Evolutionary conservation across 2,888 invertebrate species (phyloP).

Genomic region (Plagodis dolabraria): DNA sequence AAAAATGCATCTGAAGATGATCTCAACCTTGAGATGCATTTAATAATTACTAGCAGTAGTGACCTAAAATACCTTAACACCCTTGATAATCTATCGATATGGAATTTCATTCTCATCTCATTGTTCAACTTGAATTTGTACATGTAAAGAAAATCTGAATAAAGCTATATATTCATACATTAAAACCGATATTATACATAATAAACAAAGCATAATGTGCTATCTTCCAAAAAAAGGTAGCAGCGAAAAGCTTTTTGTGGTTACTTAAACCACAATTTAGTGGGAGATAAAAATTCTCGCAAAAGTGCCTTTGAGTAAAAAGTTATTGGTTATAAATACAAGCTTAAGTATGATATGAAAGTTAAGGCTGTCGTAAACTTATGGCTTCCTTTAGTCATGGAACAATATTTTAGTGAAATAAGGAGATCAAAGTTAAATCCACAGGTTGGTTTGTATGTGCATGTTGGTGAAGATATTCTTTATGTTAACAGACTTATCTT

Average conservation of each 20-base stretch:
- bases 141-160: too few relatives aligned
- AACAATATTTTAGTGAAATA: constrained; percentile 7
- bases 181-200: background rate
- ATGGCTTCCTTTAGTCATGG: constrained; percentile 14
- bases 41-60: too few relatives aligned
- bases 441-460: too few relatives aligned
- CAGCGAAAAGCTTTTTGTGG: constrained; percentile 28
- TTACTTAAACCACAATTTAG: constrained; percentile 32
- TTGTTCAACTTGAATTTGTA: too few relatives aligned
- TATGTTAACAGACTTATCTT: too few relatives aligned
- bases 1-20: too few relatives aligned
- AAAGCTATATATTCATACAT: background rate
- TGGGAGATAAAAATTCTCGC: constrained; percentile 34
- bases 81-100: too few relatives aligned
- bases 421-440: too few relatives aligned
- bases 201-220: background rate
- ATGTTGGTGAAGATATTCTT: too few relatives aligned
- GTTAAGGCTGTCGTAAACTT: constrained; percentile 35
- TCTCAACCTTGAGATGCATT: too few relatives aligned
- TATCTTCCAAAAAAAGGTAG: constrained; percentile 15
- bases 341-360: constrained; percentile 36
- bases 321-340: constrained; percentile 40
- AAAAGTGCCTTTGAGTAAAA: constrained; percentile 33
- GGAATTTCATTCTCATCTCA: too few relatives aligned
- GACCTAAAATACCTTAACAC: too few relatives aligned